Evolutionary conservation across 1,140 invertebrate genomes (phyloP), one percentile per base, ranked within the genome.

Genomic region (Halictus rubicundus): DNA sequence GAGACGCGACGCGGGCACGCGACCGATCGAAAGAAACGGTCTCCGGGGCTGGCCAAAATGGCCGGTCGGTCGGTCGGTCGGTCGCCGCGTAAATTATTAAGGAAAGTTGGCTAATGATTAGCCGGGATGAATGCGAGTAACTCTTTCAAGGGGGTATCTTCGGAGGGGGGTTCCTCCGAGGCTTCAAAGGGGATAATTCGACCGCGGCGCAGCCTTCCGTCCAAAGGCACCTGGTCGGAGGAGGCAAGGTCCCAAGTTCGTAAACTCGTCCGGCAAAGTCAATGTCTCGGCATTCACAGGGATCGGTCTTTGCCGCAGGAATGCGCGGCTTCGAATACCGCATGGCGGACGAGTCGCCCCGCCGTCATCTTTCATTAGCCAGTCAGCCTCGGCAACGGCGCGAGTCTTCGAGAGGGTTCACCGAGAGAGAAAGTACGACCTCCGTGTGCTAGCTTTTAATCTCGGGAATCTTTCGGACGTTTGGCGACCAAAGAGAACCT

Each of bases 321-420:
- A 84, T 81, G 57, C 72, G 72, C 78, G 77, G 83, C 68, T 78
- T 61, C 75, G 68, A 80, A 85, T 81, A 85, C 85, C 85, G 82
- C 79, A 68, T 57, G 78, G 70, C 72, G 65, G 70, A 8, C 77
- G 73, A 82, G 77, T 76, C 78, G 32, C 32, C 52, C 75, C 70
- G 68, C 85, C 71, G 79, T 69, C 82, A 84, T 83, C 80, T 64
- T 84, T 87, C 84, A 87, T 88, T 88, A 87, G 82, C 77, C 68
- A 78, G 85, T 84, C 83, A 27, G 49, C 23, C 76, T 64, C 81
- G 52, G 70, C 52, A 32, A 16, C 49, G 42, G 19, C 49, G 68
- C 63, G 73, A 81, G 49, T 27, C 59, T 63, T 66, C 37, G 76
- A 65, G 66, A 74, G 60, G 68, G 60, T 57, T 52, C 69, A 21